A percentile compares a stretch with the other conserved stretches of the same genome.
Conservation (phyloP, 2,888 invertebrate species). For the Ennomos erosarius region DNA sequence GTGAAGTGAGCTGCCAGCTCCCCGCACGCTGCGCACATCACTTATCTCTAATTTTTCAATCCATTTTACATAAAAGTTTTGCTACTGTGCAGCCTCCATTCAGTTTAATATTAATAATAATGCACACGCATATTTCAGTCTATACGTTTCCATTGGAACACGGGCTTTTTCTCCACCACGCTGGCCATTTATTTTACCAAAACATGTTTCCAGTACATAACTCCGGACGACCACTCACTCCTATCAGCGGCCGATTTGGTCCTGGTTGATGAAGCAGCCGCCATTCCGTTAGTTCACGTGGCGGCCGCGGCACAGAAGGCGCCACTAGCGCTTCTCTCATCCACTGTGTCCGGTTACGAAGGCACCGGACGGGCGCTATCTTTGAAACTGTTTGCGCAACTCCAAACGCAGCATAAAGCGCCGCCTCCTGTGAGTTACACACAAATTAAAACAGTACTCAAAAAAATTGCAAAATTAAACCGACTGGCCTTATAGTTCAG, state of each 20-base stretch:
- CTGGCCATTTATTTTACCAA: background rate
- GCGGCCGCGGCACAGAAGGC: slow-evolving; percentile 94
- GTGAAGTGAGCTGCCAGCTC: no score
- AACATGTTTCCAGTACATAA: slow-evolving; percentile 91
- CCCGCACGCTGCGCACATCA: no score
- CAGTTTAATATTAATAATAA: no score
- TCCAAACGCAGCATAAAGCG: slow-evolving; percentile 87
- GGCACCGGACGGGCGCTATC: slow-evolving; percentile 98
- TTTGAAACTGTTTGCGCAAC: slow-evolving; percentile 96
- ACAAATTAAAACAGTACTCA: no score
- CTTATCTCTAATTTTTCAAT: no score
- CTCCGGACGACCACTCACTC: slow-evolving; percentile 95
- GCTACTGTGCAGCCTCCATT: no score
- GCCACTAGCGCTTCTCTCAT: slow-evolving; percentile 97
- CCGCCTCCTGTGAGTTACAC: slow-evolving; percentile 82
- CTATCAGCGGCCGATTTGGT: slow-evolving; percentile 97
- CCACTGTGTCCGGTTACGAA: slow-evolving; percentile 99
- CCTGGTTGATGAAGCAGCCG: slow-evolving; percentile 99
- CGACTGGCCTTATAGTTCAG: no score
- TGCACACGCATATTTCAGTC: no score
- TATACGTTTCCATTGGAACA: no score
- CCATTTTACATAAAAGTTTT: no score
- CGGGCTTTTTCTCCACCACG: no score
- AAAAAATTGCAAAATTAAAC: no score
- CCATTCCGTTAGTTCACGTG: slow-evolving; percentile 97